Conservation (phyloP, 2,888 invertebrate species). For the Drosophila neotestacea region DNA sequence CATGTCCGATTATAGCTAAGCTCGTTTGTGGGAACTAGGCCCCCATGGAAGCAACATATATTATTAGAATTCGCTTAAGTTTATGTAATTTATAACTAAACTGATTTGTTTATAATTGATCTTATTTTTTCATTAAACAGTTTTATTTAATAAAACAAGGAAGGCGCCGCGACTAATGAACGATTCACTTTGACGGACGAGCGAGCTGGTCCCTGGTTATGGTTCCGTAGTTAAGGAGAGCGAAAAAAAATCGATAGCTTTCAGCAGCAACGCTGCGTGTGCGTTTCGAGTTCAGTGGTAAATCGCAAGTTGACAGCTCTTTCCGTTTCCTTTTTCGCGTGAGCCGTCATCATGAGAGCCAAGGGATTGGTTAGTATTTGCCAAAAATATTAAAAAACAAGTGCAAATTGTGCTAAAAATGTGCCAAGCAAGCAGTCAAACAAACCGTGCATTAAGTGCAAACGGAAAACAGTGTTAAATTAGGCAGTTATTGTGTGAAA, state of each 20-base stretch:
- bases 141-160: too few relatives aligned
- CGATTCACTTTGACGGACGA: too few relatives aligned
- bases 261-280: constrained; percentile 16
- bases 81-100: too few relatives aligned
- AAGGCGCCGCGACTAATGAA: too few relatives aligned
- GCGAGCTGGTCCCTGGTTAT: too few relatives aligned
- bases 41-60: too few relatives aligned
- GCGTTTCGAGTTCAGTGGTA: constrained; percentile 54
- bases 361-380: constrained; percentile 91
- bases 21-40: too few relatives aligned
- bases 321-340: constrained; percentile 86
- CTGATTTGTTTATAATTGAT: too few relatives aligned
- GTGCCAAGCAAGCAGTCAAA: constrained; percentile 27
- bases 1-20: too few relatives aligned
- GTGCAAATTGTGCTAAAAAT: constrained; percentile 47
- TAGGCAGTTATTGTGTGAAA: constrained; percentile 23
- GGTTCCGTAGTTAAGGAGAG: too few relatives aligned
- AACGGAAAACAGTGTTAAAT: constrained; percentile 15
- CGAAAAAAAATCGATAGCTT: constrained; percentile 2
- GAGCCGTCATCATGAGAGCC: constrained; percentile 91
- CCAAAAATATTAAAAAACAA: constrained; percentile 54
- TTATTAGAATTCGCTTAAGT: too few relatives aligned
- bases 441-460: background rate
- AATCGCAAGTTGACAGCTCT: constrained; percentile 67
- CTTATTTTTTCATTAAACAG: too few relatives aligned